These are phyloP conservation scores for Cotesia chilonis DNA, from an alignment of 1,140 invertebrate species.

Conservation along the genomic window DNA sequence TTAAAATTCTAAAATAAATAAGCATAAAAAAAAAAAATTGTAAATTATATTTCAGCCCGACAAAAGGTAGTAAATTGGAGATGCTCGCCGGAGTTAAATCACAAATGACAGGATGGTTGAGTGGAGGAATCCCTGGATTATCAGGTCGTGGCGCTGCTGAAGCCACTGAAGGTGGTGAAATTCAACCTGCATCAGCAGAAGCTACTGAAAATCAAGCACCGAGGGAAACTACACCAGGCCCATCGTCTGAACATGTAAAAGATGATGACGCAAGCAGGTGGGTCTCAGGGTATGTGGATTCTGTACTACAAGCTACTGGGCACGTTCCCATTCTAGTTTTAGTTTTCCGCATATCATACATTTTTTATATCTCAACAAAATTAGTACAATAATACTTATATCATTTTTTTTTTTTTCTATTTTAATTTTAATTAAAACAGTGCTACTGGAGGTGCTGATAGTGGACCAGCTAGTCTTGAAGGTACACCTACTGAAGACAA, in stretches of 20 bases:
- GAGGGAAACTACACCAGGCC: constrained; percentile 64
- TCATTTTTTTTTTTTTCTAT: constrained; percentile 27
- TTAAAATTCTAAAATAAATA: neutral
- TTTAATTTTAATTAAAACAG: constrained; percentile 60
- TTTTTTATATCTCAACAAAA: constrained; percentile 5
- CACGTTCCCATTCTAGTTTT: constrained; percentile 24
- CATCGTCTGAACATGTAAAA: constrained; percentile 68
- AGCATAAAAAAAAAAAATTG: constrained; percentile 1
- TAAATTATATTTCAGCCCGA: constrained; percentile 67
- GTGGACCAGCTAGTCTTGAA: constrained; percentile 76
- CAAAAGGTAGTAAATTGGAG: constrained; percentile 76
- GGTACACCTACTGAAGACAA: constrained; percentile 82
- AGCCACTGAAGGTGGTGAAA: constrained; percentile 52
- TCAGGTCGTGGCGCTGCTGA: constrained; percentile 64
- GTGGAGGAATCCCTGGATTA: constrained; percentile 76
- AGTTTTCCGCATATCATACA: constrained; percentile 30
- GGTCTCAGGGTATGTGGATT: constrained; percentile 54
- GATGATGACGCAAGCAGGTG: constrained; percentile 80
- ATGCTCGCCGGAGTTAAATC: constrained; percentile 84
- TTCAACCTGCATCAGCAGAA: constrained; percentile 57
- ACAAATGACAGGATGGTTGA: constrained; percentile 82
- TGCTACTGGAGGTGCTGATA: constrained; percentile 86
- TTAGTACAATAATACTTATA: constrained; percentile 31
- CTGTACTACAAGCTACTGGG: constrained; percentile 44
- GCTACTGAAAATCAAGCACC: constrained; percentile 59